Conservation (phyloP, 2,113 vertebrate genomes). For the Madoqua kirkii region DNA sequence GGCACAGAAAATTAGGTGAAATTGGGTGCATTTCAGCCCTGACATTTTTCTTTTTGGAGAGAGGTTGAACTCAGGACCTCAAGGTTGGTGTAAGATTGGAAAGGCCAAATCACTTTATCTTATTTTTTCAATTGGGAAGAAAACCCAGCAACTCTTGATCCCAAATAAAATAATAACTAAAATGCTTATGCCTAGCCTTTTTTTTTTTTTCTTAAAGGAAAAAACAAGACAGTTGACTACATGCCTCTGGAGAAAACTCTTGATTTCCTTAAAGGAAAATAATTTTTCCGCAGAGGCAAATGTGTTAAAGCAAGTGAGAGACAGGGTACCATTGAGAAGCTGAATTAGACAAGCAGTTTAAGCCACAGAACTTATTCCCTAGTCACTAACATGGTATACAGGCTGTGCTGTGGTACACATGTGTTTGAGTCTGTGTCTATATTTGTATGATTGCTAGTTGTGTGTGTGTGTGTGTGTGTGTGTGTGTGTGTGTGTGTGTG, state of each 20-base stretch:
- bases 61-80: constrained; percentile 52
- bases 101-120: constrained; percentile 49
- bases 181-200: neutral
- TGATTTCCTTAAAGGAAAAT: constrained; percentile 25
- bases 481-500: neutral
- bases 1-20: constrained; percentile 44
- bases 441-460: neutral
- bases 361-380: neutral
- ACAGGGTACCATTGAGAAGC: neutral
- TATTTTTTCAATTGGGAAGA: constrained; percentile 5
- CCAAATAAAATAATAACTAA: constrained; percentile 56
- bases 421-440: neutral
- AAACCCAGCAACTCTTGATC: neutral
- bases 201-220: neutral
- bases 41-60: constrained; percentile 64
- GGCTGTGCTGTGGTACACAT: neutral
- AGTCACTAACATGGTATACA: neutral
- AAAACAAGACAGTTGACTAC: neutral
- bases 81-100: constrained; percentile 48
- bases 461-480: neutral
- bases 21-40: constrained; percentile 8
- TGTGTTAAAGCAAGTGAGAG: neutral
- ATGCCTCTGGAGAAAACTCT: neutral
- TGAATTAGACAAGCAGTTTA: neutral
- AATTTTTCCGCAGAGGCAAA: constrained; percentile 7